Evolutionary conservation across 2,113 vertebrate species (phyloP).

Genomic region (Pipra filicauda): DNA sequence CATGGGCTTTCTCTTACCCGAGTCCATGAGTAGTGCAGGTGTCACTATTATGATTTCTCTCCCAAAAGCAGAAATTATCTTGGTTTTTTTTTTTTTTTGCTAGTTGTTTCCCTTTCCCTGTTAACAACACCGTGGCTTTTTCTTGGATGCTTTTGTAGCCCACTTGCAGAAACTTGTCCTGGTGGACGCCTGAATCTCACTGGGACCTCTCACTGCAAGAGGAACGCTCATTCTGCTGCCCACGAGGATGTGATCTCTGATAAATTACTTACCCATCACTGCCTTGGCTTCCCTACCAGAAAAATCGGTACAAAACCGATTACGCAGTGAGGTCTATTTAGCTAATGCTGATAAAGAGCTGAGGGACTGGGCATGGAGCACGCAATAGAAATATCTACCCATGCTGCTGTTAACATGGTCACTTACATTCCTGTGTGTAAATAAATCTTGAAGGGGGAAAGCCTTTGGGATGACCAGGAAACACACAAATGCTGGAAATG

Average conservation of each 20-base stretch:
- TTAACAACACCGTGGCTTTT: neutral
- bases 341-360: neutral
- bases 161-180: neutral
- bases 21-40: neutral
- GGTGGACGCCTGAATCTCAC: neutral
- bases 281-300: neutral
- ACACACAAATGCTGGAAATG: neutral
- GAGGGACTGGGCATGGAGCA: neutral
- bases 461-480: constrained; percentile 6
- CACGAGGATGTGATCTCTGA: neutral
- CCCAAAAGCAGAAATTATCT: neutral
- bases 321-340: neutral
- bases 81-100: accelerated
- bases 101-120: neutral
- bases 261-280: neutral
- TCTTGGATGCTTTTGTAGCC: neutral
- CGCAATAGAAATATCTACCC: neutral
- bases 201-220: neutral
- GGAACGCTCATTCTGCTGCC: neutral
- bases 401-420: neutral
- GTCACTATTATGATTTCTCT: neutral
- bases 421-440: constrained; percentile 45
- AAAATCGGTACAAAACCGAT: neutral
- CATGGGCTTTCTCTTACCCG: accelerated
- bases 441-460: constrained; percentile 43